Percentiles rank a stretch among this genome's conserved stretches.
phyloP scores from a whole-genome alignment of 2,888 invertebrate species.

The Dione vanillae region DNA sequence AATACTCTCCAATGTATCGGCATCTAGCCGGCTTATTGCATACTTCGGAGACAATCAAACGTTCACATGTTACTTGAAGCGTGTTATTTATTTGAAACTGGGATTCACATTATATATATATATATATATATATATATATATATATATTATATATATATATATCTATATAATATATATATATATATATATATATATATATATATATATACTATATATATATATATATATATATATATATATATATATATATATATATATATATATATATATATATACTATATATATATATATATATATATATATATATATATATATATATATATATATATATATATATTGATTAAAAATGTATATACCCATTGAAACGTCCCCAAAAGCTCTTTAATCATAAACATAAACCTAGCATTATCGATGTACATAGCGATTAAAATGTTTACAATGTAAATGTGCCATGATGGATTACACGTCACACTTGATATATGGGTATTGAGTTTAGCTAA shows the following conservation, averaged over 20 bases:
- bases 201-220: no score
- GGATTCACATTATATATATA: no score
- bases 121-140: no score
- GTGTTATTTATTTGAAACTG: conserved; percentile 3
- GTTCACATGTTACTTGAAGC: background rate
- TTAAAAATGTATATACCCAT: background rate
- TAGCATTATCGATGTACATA: conserved; percentile 15
- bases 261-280: no score
- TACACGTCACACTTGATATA: conserved; percentile 35
- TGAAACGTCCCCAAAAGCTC: background rate
- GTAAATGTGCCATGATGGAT: conserved; percentile 39
- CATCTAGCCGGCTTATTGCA: conserved; percentile 16
- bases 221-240: no score
- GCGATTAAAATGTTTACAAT: conserved; percentile 40
- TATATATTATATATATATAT: no score
- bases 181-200: no score
- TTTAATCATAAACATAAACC: conserved; percentile 22
- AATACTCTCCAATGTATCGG: conserved; percentile 13
- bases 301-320: no score
- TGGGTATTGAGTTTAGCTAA: conserved; percentile 27
- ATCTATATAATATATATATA: no score
- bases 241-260: no score
- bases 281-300: no score
- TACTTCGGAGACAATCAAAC: conserved; percentile 11
- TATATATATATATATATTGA: background rate